Conservation (phyloP, 2,113 vertebrate genomes). For the Eptatretus burgeri region DNA sequence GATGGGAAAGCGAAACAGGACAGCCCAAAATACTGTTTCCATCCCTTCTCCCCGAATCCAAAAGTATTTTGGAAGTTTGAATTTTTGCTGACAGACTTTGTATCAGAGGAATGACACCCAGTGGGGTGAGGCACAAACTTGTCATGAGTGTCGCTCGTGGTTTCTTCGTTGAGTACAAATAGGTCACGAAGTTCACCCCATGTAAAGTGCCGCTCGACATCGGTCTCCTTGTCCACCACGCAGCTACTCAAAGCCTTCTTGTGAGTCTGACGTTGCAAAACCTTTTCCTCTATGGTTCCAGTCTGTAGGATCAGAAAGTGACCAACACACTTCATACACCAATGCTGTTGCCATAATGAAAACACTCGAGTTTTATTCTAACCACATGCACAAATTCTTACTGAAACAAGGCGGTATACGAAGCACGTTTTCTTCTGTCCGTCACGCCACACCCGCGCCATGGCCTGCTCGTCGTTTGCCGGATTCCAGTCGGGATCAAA, state of each 20-base stretch:
- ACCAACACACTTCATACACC: neutral
- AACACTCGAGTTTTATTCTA: too few relatives aligned
- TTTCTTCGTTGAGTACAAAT: slow-evolving; percentile 39
- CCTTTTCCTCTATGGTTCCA: slow-evolving; percentile 92
- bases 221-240: slow-evolving; percentile 78
- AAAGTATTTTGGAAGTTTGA: too few relatives aligned
- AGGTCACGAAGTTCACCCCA: slow-evolving; percentile 63
- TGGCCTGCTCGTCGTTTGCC: slow-evolving; percentile 87
- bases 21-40: too few relatives aligned
- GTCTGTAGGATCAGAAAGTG: slow-evolving; percentile 21
- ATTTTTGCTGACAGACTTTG: too few relatives aligned
- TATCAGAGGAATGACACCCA: too few relatives aligned
- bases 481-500: slow-evolving; percentile 97
- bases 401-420: slow-evolving; percentile 70
- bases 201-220: slow-evolving; percentile 81
- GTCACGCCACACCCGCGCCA: slow-evolving; percentile 83
- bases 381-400: slow-evolving; percentile 16
- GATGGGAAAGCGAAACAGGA: too few relatives aligned
- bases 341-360: too few relatives aligned
- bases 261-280: slow-evolving; percentile 78
- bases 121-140: slow-evolving; percentile 19
- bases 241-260: slow-evolving; percentile 96
- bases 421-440: slow-evolving; percentile 88
- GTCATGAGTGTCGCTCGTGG: slow-evolving; percentile 62
- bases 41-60: too few relatives aligned